These are phyloP conservation scores for Sylvilagus bachmani DNA, from an alignment of 2,113 vertebrate species.

Conservation along the genomic window DNA sequence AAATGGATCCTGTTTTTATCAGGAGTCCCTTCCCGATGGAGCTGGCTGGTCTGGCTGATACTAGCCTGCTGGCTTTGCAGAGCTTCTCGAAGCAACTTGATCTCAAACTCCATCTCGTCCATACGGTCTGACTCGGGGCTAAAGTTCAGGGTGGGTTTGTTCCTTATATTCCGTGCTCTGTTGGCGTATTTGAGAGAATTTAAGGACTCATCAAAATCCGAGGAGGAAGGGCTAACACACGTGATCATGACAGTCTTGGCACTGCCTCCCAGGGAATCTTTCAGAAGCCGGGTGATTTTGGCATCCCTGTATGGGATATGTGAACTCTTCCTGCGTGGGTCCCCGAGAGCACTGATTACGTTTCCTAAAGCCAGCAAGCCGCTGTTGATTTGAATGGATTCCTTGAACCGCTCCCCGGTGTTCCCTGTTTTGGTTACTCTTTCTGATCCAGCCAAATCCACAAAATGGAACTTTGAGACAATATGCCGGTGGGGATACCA, in stretches of 20 bases:
- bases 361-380: slow-evolving; percentile 94
- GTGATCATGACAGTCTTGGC: slow-evolving; percentile 95
- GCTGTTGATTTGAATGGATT: slow-evolving; percentile 94
- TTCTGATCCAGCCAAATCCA: slow-evolving; percentile 96
- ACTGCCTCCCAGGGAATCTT: slow-evolving; percentile 95
- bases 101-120: slow-evolving; percentile 93
- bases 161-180: slow-evolving; percentile 92
- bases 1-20: slow-evolving; percentile 84
- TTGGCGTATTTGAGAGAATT: slow-evolving; percentile 95
- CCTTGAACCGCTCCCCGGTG: slow-evolving; percentile 92
- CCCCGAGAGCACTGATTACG: slow-evolving; percentile 95
- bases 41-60: slow-evolving; percentile 80
- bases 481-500: slow-evolving; percentile 80
- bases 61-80: slow-evolving; percentile 89
- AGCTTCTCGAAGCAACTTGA: slow-evolving; percentile 90
- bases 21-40: slow-evolving; percentile 78
- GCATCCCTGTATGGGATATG: slow-evolving; percentile 95
- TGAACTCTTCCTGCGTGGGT: slow-evolving; percentile 88
- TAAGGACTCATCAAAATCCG: slow-evolving; percentile 93
- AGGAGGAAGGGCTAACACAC: slow-evolving; percentile 93
- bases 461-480: slow-evolving; percentile 94
- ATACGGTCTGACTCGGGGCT: slow-evolving; percentile 89
- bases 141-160: slow-evolving; percentile 90
- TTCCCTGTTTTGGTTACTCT: slow-evolving; percentile 93
- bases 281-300: slow-evolving; percentile 96